Evolutionary conservation across 2,888 invertebrate genomes (phyloP), one percentile per base, ranked within the genome.

Genomic region (Scaptomyza polygonia): DNA sequence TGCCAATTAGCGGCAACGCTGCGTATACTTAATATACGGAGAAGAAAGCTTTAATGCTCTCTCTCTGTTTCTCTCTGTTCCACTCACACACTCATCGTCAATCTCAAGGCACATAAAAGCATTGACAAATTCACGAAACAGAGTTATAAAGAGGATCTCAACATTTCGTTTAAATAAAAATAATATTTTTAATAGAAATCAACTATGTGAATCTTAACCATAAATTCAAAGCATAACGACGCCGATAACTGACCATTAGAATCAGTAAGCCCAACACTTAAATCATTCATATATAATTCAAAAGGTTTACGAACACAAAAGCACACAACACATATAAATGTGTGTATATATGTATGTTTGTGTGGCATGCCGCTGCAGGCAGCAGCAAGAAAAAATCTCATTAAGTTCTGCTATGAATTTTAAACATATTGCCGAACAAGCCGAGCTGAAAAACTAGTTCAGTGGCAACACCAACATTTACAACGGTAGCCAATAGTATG

Each of bases 371-470:
- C 39, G 39, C 40, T 48, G 73, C 43, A 73, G 49, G 66, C 66
- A 61, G 61, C 65, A 63, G 67, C 64, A 44, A 66, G 67, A 67
- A 71, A 86, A 87, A 84, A 85, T 79, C 82, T 85, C 79, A 87
- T 85, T 85, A 87, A 72, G 69, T 71, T 69, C 72, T 88, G 88
- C 84, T 66, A 81, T 86, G 86, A 86, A 88, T 88, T 81, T 86
- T 79, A 79, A 88, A 84, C 81, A 81, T 78, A 73, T 79, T 84
- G 81, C 80, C 76, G 72, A 67, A 66, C 56, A 51, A 62, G 66
- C 57, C 34, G 53, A 54, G 51, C 67, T 69, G 58, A 65, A 72
- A 84, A 84, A 85, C 82, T 87, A 87, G 86, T 84, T 70, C 77
- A 70, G 55, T 34, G 63, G 25, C 44, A 63, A 62, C 56, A 67